Evolutionary conservation across 1,140 invertebrate species (phyloP).

Genomic region (Stenopsyche tienmushanensis): DNA sequence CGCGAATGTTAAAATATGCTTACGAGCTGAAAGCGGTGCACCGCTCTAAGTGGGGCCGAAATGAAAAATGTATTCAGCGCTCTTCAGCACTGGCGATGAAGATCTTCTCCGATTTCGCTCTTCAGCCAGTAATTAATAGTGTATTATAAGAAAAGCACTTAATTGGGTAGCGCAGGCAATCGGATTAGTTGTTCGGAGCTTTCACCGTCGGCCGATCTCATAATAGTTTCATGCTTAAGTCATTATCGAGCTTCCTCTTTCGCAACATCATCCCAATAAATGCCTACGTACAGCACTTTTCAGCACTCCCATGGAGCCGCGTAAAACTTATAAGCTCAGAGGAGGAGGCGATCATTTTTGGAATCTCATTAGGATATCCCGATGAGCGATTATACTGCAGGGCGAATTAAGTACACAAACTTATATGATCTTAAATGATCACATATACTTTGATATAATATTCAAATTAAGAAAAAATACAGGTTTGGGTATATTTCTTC

Average conservation of each 20-base stretch:
- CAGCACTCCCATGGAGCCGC: background rate
- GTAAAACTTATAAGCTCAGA: background rate
- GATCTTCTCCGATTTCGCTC: background rate
- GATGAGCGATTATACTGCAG: too few relatives aligned
- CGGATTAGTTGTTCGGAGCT: constrained; percentile 26
- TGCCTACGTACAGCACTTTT: background rate
- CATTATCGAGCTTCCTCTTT: constrained; percentile 24
- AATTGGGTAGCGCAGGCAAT: constrained; percentile 26
- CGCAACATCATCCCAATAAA: too few relatives aligned
- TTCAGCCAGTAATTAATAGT: constrained; percentile 20
- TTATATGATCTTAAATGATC: background rate
- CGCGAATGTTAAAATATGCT: background rate
- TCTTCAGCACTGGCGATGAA: background rate
- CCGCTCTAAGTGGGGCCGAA: background rate
- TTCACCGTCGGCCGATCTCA: constrained; percentile 20
- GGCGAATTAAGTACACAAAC: too few relatives aligned
- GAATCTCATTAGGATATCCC: too few relatives aligned
- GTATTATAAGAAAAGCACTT: constrained; percentile 18
- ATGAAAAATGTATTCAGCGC: background rate
- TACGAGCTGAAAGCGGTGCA: background rate
- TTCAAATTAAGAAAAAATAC: too few relatives aligned
- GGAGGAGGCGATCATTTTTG: too few relatives aligned
- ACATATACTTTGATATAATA: too few relatives aligned
- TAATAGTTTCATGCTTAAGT: constrained; percentile 29
- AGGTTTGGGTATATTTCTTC: too few relatives aligned